A percentile compares a stretch with the other conserved stretches of the same genome.
phyloP scores from a whole-genome alignment of 2,888 invertebrate species.

The Aspidiotus rigidus region DNA sequence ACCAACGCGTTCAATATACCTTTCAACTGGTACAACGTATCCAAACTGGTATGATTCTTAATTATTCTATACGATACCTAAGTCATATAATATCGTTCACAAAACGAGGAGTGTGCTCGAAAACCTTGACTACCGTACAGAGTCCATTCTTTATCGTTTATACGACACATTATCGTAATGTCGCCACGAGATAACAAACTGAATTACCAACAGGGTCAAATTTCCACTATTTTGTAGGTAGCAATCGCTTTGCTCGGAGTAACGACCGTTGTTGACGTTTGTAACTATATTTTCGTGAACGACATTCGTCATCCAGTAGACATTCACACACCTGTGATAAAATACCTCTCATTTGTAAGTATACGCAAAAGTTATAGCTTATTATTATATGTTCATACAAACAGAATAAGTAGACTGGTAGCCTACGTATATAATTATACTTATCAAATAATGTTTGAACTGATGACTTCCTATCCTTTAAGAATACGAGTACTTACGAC shows the following conservation, averaged over 20 bases:
- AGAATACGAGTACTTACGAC: no score
- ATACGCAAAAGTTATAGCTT: slow-evolving; percentile 36
- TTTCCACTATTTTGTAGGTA: slow-evolving; percentile 36
- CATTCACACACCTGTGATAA: slow-evolving; percentile 67
- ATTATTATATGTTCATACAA: no score
- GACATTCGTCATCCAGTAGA: slow-evolving; percentile 50
- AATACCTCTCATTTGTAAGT: slow-evolving; percentile 75
- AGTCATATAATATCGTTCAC: no score
- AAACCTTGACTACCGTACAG: no score
- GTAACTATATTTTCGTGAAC: slow-evolving; percentile 38
- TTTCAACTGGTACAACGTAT: slow-evolving; percentile 58
- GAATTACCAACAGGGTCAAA: background rate
- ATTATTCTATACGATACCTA: no score
- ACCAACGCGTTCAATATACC: slow-evolving; percentile 71
- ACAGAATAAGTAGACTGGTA: no score
- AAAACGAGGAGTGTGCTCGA: no score
- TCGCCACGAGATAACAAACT: background rate
- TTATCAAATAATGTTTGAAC: no score
- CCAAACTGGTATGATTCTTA: slow-evolving; percentile 50
- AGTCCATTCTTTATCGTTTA: background rate
- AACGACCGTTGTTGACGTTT: slow-evolving; percentile 59
- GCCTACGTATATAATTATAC: no score
- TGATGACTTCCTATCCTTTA: no score
- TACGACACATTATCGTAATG: background rate
- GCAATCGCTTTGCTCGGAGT: slow-evolving; percentile 56